Evolutionary conservation across 2,797 vertebrate species (phyloP), one percentile per base, ranked within the genome.

Genomic region (Orientallactaga sibirica): DNA sequence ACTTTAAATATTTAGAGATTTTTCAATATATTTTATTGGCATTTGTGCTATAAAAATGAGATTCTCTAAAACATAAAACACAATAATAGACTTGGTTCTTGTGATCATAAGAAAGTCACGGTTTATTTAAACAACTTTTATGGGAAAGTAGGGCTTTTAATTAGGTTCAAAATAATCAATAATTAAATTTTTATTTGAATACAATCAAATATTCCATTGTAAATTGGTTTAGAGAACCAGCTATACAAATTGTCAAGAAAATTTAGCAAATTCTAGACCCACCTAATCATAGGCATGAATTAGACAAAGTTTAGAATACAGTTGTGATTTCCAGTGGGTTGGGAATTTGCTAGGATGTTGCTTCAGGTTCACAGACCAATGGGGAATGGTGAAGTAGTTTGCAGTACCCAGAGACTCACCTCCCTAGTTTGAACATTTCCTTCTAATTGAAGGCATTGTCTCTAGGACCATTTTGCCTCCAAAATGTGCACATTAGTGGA

Each of bases 1-100:
- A 82, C 27, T 93, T 96, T 94, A 85, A 96, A 93, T 94, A 27
- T 89, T 88, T 90, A 62, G n/a, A 19, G 64, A 95, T 85, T 90
- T 68, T 95, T 91, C 74, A 83, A 73, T 66, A 75, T 71, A 86
- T 97, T 97, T 97, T 75, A 80, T 93, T 90, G n/a, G 62, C 90
- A 95, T 91, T 97, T 96, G 78, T 88, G 92, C 92, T 96, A 96
- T 58, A 98, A 91, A 82, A 94, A 70, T 90, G 96, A 88, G 33
- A 19, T 37, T 92, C 82, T 81, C 19, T 71, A 82, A 88, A 94
- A 96, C 78, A 96, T 94, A 22, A 95, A 66, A 92, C 29, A 83
- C 94, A 82, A 97, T 70, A 52, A 27, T 33, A 71, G 16, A 78
- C 1, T 91, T 48, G 55, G 4, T 37, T 14, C 66, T 67, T 3